Percentiles rank a stretch among this genome's conserved stretches.
phyloP scores from a whole-genome alignment of 2,797 vertebrate species.

The Acridotheres tristis region DNA sequence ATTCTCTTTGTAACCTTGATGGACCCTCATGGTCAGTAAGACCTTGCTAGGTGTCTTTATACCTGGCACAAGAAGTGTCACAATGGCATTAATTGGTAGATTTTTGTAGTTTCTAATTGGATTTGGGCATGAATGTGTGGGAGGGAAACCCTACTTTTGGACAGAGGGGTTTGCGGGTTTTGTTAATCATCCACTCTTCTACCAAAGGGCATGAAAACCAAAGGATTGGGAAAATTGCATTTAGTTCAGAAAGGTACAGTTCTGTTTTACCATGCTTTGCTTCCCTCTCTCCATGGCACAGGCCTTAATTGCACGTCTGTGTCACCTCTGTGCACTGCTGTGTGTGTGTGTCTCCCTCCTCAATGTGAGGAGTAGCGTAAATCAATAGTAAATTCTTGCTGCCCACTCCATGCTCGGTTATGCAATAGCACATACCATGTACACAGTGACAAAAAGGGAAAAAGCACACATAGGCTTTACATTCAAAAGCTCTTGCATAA shows the following conservation, averaged over 20 bases:
- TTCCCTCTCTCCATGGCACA: neutral
- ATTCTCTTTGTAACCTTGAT: neutral
- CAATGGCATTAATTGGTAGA: neutral
- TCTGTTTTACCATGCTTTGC: neutral
- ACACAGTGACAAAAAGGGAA: slow-evolving; percentile 77
- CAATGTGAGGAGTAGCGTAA: slow-evolving; percentile 69
- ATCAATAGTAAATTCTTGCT: slow-evolving; percentile 78
- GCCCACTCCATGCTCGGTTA: slow-evolving; percentile 74
- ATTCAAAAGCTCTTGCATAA: slow-evolving; percentile 80
- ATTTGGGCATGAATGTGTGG: neutral
- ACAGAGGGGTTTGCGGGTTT: neutral
- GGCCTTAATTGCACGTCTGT: neutral
- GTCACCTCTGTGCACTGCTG: neutral
- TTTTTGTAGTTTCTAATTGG: neutral
- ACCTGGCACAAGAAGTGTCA: neutral
- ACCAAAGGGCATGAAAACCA: neutral
- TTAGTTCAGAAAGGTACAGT: neutral
- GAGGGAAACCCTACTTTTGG: neutral
- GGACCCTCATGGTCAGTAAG: neutral
- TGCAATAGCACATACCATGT: slow-evolving; percentile 72
- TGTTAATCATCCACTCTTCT: neutral
- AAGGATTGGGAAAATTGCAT: neutral
- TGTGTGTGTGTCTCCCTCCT: neutral
- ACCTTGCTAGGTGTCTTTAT: neutral
- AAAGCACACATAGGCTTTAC: slow-evolving; percentile 79